phyloP scores from a whole-genome alignment of 92 coral and sea anemone genomes.

The Paragorgia papillata region DNA sequence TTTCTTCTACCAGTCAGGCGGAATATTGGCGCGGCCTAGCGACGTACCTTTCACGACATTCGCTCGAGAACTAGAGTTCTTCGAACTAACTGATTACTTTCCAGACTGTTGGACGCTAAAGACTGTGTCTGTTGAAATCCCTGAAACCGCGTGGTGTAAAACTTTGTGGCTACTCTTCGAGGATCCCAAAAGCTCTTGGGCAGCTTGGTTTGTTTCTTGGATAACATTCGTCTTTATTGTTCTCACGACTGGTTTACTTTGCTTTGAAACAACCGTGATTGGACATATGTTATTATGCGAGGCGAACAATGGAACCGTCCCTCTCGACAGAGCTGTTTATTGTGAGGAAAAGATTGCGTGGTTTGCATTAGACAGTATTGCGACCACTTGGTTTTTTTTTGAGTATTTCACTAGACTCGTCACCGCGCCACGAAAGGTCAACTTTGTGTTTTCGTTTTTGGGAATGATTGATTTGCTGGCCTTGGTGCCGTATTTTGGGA shows the following conservation, averaged over 20 bases:
- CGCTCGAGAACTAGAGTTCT: constrained; percentile 72
- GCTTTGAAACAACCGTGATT: constrained; percentile 27
- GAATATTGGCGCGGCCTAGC: constrained; percentile 81
- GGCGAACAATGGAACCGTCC: constrained; percentile 1
- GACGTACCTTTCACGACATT: constrained; percentile 77
- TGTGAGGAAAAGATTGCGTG: constrained; percentile 44
- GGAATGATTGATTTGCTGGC: constrained; percentile 71
- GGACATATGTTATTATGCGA: constrained; percentile 20
- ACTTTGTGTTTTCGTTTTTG: constrained; percentile 60
- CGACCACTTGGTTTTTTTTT: constrained; percentile 81
- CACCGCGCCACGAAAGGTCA: constrained; percentile 60
- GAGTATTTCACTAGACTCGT: constrained; percentile 68
- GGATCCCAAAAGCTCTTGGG: constrained; percentile 34
- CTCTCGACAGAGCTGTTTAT: not conserved
- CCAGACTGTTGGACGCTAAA: constrained; percentile 38
- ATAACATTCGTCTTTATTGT: constrained; percentile 6
- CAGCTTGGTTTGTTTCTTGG: constrained; percentile 20
- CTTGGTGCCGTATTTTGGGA: constrained; percentile 66
- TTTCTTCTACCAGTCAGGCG: constrained; percentile 92
- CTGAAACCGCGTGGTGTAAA: constrained; percentile 24
- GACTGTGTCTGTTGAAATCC: constrained; percentile 33
- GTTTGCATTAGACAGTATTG: constrained; percentile 69
- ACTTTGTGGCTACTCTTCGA: constrained; percentile 33
- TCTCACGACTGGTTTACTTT: constrained; percentile 26
- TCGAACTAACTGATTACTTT: constrained; percentile 57